phyloP scores from a whole-genome alignment of 2,113 vertebrate species.

The Rhabdomys dilectus region DNA sequence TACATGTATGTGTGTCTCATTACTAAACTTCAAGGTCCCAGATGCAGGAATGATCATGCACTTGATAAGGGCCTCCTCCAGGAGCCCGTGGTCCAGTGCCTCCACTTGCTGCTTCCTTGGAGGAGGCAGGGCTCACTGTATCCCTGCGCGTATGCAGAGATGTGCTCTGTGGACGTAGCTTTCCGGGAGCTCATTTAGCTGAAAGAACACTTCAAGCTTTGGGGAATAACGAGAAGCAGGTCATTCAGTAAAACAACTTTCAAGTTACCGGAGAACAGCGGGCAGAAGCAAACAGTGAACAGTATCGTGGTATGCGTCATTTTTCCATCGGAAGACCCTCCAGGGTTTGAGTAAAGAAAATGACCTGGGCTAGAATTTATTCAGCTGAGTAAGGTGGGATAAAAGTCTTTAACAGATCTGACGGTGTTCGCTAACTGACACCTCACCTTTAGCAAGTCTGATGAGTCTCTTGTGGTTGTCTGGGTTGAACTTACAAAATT shows the following conservation, averaged over 20 bases:
- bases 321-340: neutral
- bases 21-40: neutral
- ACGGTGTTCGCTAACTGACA: neutral
- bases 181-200: neutral
- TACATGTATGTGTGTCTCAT: neutral
- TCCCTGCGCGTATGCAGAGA: fast-evolving
- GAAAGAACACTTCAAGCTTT: neutral
- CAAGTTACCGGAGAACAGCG: neutral
- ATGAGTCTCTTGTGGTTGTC: constrained; percentile 2
- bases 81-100: neutral
- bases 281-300: neutral
- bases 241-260: neutral
- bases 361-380: neutral
- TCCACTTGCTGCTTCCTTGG: neutral
- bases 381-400: neutral
- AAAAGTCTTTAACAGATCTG: neutral
- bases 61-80: neutral
- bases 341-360: constrained; percentile 6
- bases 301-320: neutral
- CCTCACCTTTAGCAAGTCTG: constrained; percentile 19
- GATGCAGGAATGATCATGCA: neutral
- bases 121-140: neutral
- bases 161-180: neutral
- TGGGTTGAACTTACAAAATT: constrained; percentile 37
- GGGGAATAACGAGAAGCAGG: neutral